Conservation (phyloP, 2,113 vertebrate species). For the Camelus dromedarius region DNA sequence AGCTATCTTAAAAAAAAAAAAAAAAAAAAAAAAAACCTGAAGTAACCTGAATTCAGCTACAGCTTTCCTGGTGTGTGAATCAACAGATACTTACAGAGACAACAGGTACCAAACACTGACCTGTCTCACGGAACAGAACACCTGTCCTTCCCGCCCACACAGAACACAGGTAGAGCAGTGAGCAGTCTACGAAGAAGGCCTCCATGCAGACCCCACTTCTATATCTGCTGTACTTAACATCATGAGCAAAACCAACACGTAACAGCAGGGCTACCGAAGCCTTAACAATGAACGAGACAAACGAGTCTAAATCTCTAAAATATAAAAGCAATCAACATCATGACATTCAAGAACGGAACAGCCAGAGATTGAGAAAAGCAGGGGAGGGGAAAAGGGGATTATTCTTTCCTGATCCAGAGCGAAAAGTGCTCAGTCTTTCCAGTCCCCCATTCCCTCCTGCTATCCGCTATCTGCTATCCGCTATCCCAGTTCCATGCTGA, state of each 20-base stretch:
- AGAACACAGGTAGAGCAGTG: background rate
- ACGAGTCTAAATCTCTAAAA: background rate
- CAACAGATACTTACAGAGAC: background rate
- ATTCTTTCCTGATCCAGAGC: background rate
- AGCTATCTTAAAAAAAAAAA: background rate
- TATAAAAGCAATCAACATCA: background rate
- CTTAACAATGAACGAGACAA: background rate
- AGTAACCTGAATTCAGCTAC: background rate
- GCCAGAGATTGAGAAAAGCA: background rate
- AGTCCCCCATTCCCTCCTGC: no score
- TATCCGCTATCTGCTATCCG: no score
- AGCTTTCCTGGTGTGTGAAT: background rate
- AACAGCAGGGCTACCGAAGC: background rate
- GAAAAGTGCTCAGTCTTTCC: background rate
- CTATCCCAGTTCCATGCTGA: background rate
- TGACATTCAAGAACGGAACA: background rate
- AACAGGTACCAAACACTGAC: background rate
- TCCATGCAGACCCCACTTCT: background rate
- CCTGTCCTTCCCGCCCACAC: background rate
- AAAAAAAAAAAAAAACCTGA: background rate
- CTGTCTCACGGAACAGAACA: background rate
- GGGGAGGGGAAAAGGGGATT: rapidly evolving
- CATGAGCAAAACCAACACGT: background rate
- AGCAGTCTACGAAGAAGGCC: rapidly evolving
- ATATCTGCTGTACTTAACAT: rapidly evolving